These are phyloP conservation scores for Leptothorax acervorum DNA, from an alignment of 2,888 invertebrate species.

Conservation along the genomic window DNA sequence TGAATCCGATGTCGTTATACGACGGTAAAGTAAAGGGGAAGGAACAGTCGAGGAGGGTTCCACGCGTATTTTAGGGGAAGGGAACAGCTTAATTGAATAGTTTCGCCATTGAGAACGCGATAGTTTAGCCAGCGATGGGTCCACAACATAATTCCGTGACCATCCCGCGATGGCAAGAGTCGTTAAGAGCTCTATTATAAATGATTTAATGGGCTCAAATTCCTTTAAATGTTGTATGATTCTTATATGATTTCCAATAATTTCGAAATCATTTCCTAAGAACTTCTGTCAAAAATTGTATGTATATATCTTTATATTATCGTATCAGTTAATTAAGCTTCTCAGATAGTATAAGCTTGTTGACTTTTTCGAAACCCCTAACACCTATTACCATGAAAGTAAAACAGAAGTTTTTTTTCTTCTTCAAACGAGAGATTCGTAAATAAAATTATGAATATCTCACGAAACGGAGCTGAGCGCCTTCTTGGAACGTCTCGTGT, in stretches of 20 bases:
- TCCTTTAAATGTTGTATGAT: background rate
- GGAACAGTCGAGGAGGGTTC: conserved; percentile 23
- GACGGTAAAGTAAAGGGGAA: conserved; percentile 18
- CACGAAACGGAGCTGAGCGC: background rate
- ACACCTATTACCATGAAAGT: background rate
- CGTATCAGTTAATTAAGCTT: background rate
- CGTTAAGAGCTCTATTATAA: background rate
- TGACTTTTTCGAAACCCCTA: background rate
- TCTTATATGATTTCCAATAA: background rate
- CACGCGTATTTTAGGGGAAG: conserved; percentile 47
- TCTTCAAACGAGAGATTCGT: background rate
- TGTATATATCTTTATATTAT: background rate
- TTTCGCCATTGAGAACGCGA: conserved; percentile 58
- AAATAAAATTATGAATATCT: background rate
- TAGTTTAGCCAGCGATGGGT: conserved; percentile 59
- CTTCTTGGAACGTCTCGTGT: background rate
- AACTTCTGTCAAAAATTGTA: background rate
- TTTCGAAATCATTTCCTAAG: too few species aligned
- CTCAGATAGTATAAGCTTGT: background rate
- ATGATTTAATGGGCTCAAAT: background rate
- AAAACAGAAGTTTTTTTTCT: background rate
- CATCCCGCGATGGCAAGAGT: conserved; percentile 13
- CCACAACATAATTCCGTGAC: conserved; percentile 49
- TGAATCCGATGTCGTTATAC: conserved; percentile 39
- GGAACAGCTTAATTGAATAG: conserved; percentile 67